Base-by-base conservation (phyloP, 2,888 invertebrate genomes). In the Sinelater perroti region DNA sequence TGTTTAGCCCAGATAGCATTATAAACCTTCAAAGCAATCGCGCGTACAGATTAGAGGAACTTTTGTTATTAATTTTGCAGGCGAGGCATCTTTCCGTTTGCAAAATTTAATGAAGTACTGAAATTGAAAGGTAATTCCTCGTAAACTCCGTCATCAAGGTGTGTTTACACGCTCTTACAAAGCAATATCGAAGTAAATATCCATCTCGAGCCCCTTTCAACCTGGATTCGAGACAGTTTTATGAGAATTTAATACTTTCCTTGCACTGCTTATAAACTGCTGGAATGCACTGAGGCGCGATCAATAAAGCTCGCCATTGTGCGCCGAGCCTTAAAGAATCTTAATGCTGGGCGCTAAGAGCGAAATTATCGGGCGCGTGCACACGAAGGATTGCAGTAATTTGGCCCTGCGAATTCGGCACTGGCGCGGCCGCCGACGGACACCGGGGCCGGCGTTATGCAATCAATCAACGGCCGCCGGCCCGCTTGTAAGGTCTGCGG, bases 221-320 rank as follows among this genome's bases (percentile, higher is more conserved):
- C 65, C 64, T 56, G 67, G 62, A 69, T 67, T 62, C 6, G 38
- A 62, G 67, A 64, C 68, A 67, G 67, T 64, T 70, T 70, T 70
- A 70, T 70, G 68, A 70, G 69, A 70, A 70, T 70, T 70, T 70
- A 70, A 70, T 70, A 67, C 69, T 68, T 70, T 42, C 64, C 68
- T 65, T 67, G 67, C 66, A 65, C 63, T 16, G 63, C 68, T 65
- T 67, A 68, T 66, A 65, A 67, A 70, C 68, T 69, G 66, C 59
- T 55, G 63, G 61, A 69, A 69, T 68, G 67, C 67, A 69, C 65
- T 64, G 65, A 55, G 60, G 65, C 60, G 63, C 67, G 70, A 70
- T 69, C 69, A 68, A 69, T 69, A 69, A 65, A 62, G 61, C 60
- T 44, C 57, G 56, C 60, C 58, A 61, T 64, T 63, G 61, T 64